phyloP scores from a whole-genome alignment of 2,888 invertebrate genomes.

The Drosophila conformis region DNA sequence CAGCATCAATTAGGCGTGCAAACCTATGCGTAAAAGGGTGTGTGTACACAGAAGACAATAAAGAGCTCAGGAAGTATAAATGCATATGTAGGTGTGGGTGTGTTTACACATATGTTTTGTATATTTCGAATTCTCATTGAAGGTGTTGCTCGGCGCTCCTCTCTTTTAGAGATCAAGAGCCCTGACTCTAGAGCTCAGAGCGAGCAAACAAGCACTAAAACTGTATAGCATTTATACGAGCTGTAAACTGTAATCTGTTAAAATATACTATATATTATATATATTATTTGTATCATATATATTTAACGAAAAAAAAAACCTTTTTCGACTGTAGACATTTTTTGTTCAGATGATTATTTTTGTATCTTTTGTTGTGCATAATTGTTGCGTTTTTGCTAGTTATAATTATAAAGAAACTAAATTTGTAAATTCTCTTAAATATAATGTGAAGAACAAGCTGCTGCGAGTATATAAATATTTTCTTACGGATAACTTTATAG shows the following conservation, averaged over 20 bases:
- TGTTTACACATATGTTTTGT: background rate
- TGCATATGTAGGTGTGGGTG: background rate
- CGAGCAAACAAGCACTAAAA: background rate
- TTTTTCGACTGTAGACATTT: background rate
- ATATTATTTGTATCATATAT: too few species aligned
- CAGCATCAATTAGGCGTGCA: conserved; percentile 4
- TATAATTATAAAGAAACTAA: background rate
- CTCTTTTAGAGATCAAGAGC: background rate
- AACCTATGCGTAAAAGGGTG: conserved; percentile 11
- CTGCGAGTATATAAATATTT: too few species aligned
- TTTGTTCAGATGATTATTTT: background rate
- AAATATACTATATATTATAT: background rate
- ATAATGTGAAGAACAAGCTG: background rate
- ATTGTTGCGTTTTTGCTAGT: background rate
- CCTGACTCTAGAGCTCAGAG: background rate
- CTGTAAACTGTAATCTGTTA: background rate
- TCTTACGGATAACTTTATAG: background rate
- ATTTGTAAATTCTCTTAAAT: background rate
- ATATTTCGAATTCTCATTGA: background rate
- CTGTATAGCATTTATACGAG: background rate
- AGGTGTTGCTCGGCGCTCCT: background rate
- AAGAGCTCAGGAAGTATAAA: conserved; percentile 3
- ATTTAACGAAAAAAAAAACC: background rate
- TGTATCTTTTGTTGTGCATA: background rate
- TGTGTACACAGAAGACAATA: conserved; percentile 7